These are phyloP conservation scores for Galeruca laticollis DNA, from an alignment of 2,888 invertebrate species.

Conservation along the genomic window DNA sequence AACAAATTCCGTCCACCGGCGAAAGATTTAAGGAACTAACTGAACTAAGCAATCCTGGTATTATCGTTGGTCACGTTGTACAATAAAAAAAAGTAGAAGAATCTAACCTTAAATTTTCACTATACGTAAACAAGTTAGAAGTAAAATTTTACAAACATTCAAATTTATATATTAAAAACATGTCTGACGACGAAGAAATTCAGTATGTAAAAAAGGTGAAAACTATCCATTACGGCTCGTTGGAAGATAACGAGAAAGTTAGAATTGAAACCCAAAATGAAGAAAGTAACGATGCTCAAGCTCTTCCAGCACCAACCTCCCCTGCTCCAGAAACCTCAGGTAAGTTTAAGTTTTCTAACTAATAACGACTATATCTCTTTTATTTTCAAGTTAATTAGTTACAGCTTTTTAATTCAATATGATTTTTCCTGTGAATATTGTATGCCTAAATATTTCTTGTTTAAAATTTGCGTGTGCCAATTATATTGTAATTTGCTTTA, in stretches of 20 bases:
- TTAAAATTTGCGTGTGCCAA: no score
- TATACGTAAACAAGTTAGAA: not conserved
- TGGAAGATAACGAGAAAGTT: slow-evolving; percentile 86
- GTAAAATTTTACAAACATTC: not conserved
- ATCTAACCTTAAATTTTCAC: not conserved
- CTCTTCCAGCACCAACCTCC: slow-evolving; percentile 68
- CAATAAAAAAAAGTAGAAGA: not conserved
- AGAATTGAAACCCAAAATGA: slow-evolving; percentile 73
- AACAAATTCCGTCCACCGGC: no score
- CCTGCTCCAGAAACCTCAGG: slow-evolving; percentile 78
- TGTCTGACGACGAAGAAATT: slow-evolving; percentile 90
- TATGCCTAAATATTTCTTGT: no score
- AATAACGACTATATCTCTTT: no score
- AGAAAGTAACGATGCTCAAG: slow-evolving; percentile 71
- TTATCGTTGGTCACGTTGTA: no score
- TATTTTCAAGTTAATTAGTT: no score
- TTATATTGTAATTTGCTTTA: no score
- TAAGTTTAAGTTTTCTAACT: slow-evolving; percentile 56
- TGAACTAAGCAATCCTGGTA: no score
- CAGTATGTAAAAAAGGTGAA: slow-evolving; percentile 80
- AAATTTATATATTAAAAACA: slow-evolving; percentile 55
- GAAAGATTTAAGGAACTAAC: no score
- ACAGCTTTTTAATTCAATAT: no score
- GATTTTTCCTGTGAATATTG: no score
- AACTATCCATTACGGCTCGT: slow-evolving; percentile 88